Base-by-base conservation (phyloP, 2,888 invertebrate genomes). In the Parasteatoda lunata region DNA sequence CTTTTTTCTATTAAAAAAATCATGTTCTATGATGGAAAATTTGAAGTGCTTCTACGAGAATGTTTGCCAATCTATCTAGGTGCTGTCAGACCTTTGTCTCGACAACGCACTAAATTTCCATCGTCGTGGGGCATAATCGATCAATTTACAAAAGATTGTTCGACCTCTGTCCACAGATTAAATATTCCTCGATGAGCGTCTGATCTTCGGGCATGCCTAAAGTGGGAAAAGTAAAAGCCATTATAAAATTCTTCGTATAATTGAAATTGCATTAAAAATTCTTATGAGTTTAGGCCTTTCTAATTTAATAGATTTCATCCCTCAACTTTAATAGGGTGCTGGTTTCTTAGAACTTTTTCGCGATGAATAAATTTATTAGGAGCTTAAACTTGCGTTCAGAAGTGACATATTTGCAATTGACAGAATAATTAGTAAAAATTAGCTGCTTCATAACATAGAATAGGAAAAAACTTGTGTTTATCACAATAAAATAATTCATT, bases 131-230 rank as follows among this genome's bases (percentile, higher is more conserved):
- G 77, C 15, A 83, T 71, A 77, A 83, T 83, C 83, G 83, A 83
- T 83, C 83, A 83, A 83, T 72, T 83, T 77, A 68, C 71, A 83
- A 83, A 83, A 83, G 77, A 77, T 77, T 49, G 71, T 77, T 77
- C 83, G 83, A 83, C 83, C 83, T 77, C 66, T 77, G 83, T 77
- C 72, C 54, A 77, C 71, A 83, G 77, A 83, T 83, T 77, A 83
- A 77, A 83, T 83, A 83, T 83, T 83, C 65, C 51, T 45, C 54
- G 54, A 15, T 80, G 66, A 72, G 59, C 30, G 7, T 66, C 30
- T 30, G 30, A 30, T 30, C 30, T 30, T 2, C 11, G 59, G 59
- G 9, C n/a, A 59, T 3, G 7, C 45, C 54, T n/a, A 30, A 54
- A 68, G 11, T 11, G 51, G 51, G 51, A 77, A 77, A 77, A 54